These are phyloP conservation scores for Paragorgia papillata DNA, from an alignment of 92 coral and sea anemone species.

Conservation along the genomic window DNA sequence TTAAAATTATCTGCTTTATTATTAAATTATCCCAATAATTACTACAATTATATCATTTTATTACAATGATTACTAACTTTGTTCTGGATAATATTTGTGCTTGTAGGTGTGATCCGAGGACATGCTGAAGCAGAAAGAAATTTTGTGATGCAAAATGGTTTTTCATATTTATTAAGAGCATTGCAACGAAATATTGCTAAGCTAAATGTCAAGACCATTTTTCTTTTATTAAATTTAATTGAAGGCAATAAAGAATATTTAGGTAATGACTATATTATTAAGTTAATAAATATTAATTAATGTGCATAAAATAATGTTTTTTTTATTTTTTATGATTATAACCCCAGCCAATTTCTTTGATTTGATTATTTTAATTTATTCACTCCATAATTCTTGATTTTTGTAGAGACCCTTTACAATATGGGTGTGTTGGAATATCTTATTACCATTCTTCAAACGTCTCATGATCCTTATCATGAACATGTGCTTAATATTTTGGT, in stretches of 20 bases:
- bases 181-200: conserved; percentile 74
- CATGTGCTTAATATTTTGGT: conserved; percentile 62
- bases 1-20: too few species aligned
- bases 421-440: conserved; percentile 90
- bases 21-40: too few species aligned
- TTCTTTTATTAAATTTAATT: conserved; percentile 61
- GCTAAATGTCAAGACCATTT: conserved; percentile 72
- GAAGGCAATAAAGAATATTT: conserved; percentile 58
- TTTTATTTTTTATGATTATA: too few species aligned
- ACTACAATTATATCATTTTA: too few species aligned
- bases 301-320: too few species aligned
- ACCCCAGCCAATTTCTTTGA: too few species aligned
- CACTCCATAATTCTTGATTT: neutral
- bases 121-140: conserved; percentile 68
- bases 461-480: conserved; percentile 69
- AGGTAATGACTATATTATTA: too few species aligned
- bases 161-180: conserved; percentile 76
- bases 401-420: conserved; percentile 65
- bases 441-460: conserved; percentile 59
- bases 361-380: neutral
- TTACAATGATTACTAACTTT: too few species aligned
- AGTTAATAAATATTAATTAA: too few species aligned
- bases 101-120: conserved; percentile 73
- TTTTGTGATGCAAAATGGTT: conserved; percentile 70
- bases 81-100: too few species aligned